Evolutionary conservation across 1,140 invertebrate species (phyloP).

Genomic region (Bradynema listronoti): DNA sequence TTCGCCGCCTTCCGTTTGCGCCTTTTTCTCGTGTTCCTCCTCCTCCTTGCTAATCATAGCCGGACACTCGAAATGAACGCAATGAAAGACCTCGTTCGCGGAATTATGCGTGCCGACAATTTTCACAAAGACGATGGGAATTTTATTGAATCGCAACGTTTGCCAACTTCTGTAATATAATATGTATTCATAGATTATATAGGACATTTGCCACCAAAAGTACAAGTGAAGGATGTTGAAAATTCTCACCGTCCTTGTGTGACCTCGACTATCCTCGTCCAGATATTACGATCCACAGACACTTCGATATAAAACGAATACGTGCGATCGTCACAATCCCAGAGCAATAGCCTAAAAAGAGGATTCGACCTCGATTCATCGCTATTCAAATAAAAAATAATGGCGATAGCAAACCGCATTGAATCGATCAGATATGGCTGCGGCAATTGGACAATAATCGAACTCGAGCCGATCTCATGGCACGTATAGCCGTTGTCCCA

Average conservation of each 20-base stretch:
- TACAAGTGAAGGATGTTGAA: background rate
- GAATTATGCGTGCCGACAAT: conserved; percentile 61
- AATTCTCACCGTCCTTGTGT: conserved; percentile 65
- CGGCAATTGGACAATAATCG: conserved; percentile 85
- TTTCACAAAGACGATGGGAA: conserved; percentile 84
- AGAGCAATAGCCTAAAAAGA: conserved; percentile 71
- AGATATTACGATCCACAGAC: conserved; percentile 80
- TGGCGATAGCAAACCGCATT: conserved; percentile 65
- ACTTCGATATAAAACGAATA: conserved; percentile 95
- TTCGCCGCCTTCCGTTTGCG: background rate
- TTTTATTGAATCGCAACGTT: conserved; percentile 70
- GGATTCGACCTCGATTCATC: too few species aligned
- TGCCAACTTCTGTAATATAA: conserved; percentile 73
- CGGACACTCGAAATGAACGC: conserved; percentile 93
- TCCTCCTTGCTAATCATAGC: conserved; percentile 24
- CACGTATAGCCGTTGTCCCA: conserved; percentile 77
- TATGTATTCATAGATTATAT: background rate
- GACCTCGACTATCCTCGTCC: conserved; percentile 75
- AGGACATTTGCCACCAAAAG: background rate
- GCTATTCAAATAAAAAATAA: conserved; percentile 15
- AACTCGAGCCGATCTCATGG: conserved; percentile 89
- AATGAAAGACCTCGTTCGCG: conserved; percentile 77
- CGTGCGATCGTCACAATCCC: conserved; percentile 93
- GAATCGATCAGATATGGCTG: conserved; percentile 89
- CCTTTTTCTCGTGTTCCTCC: background rate